Percentiles rank a stretch among this genome's conserved stretches.
Evolutionary conservation across 35 echinoderm and acorn worm genomes (phyloP).

Genomic region (Lytechinus pictus): DNA sequence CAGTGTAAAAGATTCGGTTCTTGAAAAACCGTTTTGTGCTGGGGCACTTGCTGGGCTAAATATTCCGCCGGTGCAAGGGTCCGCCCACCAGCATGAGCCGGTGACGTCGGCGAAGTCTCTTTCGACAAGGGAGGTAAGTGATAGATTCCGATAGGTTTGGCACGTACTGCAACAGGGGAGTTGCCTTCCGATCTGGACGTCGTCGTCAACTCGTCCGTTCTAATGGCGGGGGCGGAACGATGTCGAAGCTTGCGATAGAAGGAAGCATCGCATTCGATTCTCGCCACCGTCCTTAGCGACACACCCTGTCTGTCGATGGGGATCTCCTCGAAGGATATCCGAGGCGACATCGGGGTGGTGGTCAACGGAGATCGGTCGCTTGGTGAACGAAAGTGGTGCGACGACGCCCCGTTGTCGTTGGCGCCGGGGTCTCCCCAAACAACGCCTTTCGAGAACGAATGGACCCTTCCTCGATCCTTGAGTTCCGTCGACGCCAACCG

Average conservation of each 20-base stretch:
- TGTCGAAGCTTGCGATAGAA: slow-evolving; percentile 46
- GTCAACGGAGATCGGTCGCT: neutral
- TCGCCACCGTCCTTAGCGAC: slow-evolving; percentile 27
- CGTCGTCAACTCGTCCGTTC: slow-evolving; percentile 39
- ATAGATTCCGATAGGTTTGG: slow-evolving; percentile 49
- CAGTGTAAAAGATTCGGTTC: neutral
- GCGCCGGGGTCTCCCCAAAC: slow-evolving; percentile 16
- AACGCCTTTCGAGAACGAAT: slow-evolving; percentile 27
- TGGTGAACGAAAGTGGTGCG: slow-evolving; percentile 14
- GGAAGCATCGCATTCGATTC: slow-evolving; percentile 43
- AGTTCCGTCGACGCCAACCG: slow-evolving; percentile 3
- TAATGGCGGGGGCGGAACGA: slow-evolving; percentile 28
- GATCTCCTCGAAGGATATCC: slow-evolving; percentile 43
- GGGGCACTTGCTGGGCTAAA: neutral
- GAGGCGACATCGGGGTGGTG: slow-evolving; percentile 23
- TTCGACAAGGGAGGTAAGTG: slow-evolving; percentile 42
- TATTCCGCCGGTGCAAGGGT: neutral
- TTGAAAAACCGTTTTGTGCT: neutral
- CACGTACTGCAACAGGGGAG: slow-evolving; percentile 20
- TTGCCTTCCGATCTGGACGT: slow-evolving; percentile 6
- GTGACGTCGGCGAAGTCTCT: neutral
- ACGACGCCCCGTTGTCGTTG: neutral
- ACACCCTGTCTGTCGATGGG: slow-evolving; percentile 38
- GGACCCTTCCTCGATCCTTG: neutral
- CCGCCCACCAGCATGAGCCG: neutral